Evolutionary conservation across 1,140 invertebrate genomes (phyloP).

Genomic region (Acromyrmex echinatior): DNA sequence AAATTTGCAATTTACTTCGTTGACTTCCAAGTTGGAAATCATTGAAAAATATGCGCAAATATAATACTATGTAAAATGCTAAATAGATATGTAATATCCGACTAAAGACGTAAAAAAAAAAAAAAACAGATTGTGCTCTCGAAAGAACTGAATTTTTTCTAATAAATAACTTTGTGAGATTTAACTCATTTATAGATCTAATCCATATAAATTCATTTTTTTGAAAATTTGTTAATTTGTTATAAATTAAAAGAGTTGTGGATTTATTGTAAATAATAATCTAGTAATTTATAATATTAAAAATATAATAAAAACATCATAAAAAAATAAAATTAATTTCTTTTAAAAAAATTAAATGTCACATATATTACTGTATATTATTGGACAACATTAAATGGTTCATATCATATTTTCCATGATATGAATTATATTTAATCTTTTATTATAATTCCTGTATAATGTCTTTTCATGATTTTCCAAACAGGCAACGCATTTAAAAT

Average conservation of each 20-base stretch:
- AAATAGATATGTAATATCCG: not conserved
- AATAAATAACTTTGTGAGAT: no score
- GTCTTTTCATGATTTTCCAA: slow-evolving; percentile 10
- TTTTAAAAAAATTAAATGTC: not conserved
- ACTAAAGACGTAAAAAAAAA: not conserved
- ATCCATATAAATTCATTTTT: not conserved
- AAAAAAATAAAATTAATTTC: not conserved
- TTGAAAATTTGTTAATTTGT: not conserved
- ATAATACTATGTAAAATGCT: not conserved
- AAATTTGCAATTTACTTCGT: slow-evolving; percentile 60
- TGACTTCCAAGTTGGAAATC: slow-evolving; percentile 42
- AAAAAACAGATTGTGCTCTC: no score
- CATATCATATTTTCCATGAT: not conserved
- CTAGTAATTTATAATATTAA: not conserved
- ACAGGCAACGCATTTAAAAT: not conserved
- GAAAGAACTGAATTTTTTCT: not conserved
- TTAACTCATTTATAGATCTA: not conserved
- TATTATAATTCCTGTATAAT: not conserved
- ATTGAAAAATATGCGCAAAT: slow-evolving; percentile 31
- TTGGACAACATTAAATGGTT: not conserved
- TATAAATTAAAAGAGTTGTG: not conserved
- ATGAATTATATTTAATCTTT: not conserved
- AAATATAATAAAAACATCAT: not conserved
- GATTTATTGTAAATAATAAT: not conserved
- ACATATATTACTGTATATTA: not conserved